A percentile compares a stretch with the other conserved stretches of the same genome.
Conservation (phyloP, 1,140 invertebrate genomes). For the Anthonomus grandis region DNA sequence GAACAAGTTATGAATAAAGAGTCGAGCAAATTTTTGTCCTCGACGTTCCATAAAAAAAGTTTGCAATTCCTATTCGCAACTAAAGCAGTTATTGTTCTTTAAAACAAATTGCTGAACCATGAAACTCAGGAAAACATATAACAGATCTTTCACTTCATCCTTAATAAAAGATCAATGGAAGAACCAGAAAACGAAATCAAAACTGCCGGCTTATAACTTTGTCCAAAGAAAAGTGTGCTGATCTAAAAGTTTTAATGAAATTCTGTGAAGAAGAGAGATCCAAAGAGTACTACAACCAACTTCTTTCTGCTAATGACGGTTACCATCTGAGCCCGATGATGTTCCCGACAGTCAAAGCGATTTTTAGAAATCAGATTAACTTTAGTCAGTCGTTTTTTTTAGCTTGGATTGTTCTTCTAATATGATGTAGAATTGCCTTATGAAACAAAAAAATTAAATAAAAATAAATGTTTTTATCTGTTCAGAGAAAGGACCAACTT, state of each 20-base stretch:
- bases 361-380: conserved; percentile 8
- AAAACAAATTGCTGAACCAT: conserved; percentile 1
- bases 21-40: background rate
- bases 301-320: background rate
- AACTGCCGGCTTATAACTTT: background rate
- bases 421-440: conserved; percentile 4
- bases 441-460: background rate
- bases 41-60: background rate
- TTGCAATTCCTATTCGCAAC: conserved; percentile 2
- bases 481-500: background rate
- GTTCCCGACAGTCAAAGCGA: conserved; percentile 7
- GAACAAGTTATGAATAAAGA: conserved; percentile 5
- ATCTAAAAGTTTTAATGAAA: background rate
- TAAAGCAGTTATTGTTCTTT: conserved; percentile 2
- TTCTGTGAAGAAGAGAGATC: background rate
- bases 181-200: background rate
- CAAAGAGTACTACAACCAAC: background rate
- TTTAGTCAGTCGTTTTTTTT: background rate
- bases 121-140: background rate
- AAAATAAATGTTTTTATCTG: too few relatives aligned
- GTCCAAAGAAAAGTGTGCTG: conserved; percentile 3
- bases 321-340: conserved; percentile 1
- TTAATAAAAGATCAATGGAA: conserved; percentile 5
- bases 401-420: background rate
- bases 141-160: background rate